Evolutionary conservation across 2,113 vertebrate species (phyloP).

Genomic region (human): DNA sequence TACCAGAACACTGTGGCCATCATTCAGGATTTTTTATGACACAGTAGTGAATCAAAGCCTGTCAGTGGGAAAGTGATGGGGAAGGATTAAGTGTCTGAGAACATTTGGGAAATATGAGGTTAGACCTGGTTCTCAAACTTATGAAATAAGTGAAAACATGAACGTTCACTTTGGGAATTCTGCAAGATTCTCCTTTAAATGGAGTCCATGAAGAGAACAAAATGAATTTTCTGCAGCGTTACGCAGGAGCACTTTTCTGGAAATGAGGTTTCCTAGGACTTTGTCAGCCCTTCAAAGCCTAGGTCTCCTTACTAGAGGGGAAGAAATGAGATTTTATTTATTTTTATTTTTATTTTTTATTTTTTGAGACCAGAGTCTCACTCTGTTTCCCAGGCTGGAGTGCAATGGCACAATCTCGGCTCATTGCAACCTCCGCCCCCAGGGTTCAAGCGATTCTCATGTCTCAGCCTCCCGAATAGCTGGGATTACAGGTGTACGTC

Average conservation of each 20-base stretch:
- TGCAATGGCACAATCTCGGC: too few relatives aligned
- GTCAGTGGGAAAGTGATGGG: not conserved
- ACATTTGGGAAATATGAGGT: not conserved
- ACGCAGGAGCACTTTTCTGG: not conserved
- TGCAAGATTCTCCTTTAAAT: not conserved
- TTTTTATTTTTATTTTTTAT: too few relatives aligned
- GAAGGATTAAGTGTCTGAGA: not conserved
- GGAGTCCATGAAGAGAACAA: not conserved
- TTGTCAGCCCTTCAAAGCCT: not conserved
- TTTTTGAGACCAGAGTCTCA: too few relatives aligned
- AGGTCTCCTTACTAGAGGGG: not conserved
- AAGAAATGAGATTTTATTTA: not conserved
- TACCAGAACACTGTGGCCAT: not conserved
- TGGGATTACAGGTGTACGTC: too few relatives aligned
- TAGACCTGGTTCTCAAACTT: not conserved
- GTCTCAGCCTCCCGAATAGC: too few relatives aligned
- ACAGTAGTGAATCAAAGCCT: not conserved
- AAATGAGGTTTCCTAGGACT: not conserved
- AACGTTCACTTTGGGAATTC: not conserved
- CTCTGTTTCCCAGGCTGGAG: too few relatives aligned
- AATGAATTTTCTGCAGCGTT: not conserved
- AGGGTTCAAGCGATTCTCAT: too few relatives aligned
- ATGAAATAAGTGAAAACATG: not conserved
- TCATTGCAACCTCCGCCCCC: too few relatives aligned
- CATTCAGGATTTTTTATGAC: not conserved